Percentiles rank a stretch among this genome's conserved stretches.
These are phyloP conservation scores for Acanthaster planci DNA, from an alignment of 35 echinoderm and acorn worm genomes.

Conservation along the genomic window DNA sequence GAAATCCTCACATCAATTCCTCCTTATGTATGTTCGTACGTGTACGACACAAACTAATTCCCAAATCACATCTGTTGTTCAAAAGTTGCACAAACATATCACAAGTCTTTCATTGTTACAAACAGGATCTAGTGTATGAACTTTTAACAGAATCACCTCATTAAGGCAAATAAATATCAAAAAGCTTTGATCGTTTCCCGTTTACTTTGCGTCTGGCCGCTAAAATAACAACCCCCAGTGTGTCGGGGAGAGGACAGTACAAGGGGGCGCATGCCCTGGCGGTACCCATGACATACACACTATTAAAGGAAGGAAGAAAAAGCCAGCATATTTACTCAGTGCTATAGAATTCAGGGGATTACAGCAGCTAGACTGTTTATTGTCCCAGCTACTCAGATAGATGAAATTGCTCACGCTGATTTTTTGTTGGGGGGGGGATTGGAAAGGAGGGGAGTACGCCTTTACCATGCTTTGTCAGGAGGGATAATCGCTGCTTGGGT, in stretches of 20 bases:
- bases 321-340: constrained; percentile 13
- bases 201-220: not conserved
- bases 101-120: not conserved
- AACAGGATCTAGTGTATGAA: not conserved
- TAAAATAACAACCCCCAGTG: not conserved
- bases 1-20: not conserved
- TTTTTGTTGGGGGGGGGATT: not conserved
- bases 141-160: not conserved
- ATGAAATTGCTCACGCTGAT: not conserved
- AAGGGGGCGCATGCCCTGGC: too few relatives aligned
- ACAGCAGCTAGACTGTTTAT: constrained; percentile 9
- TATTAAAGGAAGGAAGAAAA: not conserved
- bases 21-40: not conserved
- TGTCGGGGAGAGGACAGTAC: too few relatives aligned
- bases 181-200: not conserved
- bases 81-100: not conserved
- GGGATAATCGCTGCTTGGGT: constrained; percentile 1
- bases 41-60: not conserved
- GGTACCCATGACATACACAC: too few relatives aligned
- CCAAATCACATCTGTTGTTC: not conserved
- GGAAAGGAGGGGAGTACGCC: not conserved
- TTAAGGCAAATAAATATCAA: constrained; percentile 25
- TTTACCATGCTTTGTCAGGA: not conserved
- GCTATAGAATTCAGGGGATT: not conserved
- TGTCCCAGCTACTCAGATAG: not conserved